Evolutionary conservation across 2,888 invertebrate species (phyloP).

Genomic region (Patella depressa): DNA sequence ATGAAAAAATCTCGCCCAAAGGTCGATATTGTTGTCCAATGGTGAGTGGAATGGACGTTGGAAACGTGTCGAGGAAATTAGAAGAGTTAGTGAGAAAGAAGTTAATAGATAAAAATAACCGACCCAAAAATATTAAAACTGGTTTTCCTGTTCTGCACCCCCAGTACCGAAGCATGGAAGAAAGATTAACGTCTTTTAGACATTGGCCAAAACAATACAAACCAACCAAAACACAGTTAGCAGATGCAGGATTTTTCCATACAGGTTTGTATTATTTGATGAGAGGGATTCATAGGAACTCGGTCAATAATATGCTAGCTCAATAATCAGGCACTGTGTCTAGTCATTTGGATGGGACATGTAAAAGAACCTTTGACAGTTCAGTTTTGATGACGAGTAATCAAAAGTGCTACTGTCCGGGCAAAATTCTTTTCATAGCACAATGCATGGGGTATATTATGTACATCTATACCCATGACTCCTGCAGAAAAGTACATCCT

Average conservation of each 20-base stretch:
- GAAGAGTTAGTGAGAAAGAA: background rate
- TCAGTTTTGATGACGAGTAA: too few species aligned
- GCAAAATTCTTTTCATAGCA: too few species aligned
- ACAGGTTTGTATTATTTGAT: background rate
- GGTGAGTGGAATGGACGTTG: background rate
- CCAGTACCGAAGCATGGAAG: background rate
- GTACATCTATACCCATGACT: too few species aligned
- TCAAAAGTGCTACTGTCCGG: too few species aligned
- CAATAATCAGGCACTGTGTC: too few species aligned
- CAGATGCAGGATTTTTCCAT: slow-evolving; percentile 5
- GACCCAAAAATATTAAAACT: background rate
- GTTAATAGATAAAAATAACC: background rate
- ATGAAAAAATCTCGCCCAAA: background rate
- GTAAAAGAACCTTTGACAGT: too few species aligned
- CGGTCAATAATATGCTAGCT: too few species aligned
- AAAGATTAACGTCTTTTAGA: background rate
- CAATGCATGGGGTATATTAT: too few species aligned
- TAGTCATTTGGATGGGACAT: too few species aligned
- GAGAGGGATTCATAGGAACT: too few species aligned
- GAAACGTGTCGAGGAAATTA: background rate
- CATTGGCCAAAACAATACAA: background rate
- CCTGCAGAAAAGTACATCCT: too few species aligned
- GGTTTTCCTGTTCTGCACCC: background rate
- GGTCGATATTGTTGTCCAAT: background rate
- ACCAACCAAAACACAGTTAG: background rate